Percentiles rank a stretch among this genome's conserved stretches.
phyloP scores from a whole-genome alignment of 2,113 vertebrate species.

The Takifugu bimaculatus region DNA sequence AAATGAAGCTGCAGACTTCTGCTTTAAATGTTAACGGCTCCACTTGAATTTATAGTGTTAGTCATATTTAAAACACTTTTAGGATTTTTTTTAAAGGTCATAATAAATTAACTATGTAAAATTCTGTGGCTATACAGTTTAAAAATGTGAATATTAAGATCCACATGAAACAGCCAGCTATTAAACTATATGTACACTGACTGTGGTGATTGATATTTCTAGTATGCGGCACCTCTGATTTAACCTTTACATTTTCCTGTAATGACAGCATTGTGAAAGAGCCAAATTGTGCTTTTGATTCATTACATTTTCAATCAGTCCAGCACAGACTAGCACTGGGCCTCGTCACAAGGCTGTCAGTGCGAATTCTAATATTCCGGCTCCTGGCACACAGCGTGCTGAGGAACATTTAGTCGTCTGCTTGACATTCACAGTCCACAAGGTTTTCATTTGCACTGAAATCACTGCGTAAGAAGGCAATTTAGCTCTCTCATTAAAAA shows the following conservation, averaged over 20 bases:
- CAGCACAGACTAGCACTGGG: conserved; percentile 13
- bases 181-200: background rate
- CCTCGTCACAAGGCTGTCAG: conserved; percentile 37
- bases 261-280: conserved; percentile 1
- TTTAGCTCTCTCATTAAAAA: conserved; percentile 76
- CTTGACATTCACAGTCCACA: conserved; percentile 65
- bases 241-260: background rate
- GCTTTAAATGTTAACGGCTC: no score
- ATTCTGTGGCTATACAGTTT: no score
- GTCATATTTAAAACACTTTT: no score
- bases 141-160: no score
- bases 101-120: no score
- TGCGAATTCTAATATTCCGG: conserved; percentile 39
- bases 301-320: conserved; percentile 44
- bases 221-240: conserved; percentile 6
- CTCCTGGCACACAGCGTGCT: conserved; percentile 40
- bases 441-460: conserved; percentile 69
- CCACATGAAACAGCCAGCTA: no score
- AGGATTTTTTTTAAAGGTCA: no score
- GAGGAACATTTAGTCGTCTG: conserved; percentile 59
- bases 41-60: no score
- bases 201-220: conserved; percentile 5
- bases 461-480: conserved; percentile 68
- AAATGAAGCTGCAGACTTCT: no score
- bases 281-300: conserved; percentile 27